Percentiles rank a stretch among this genome's conserved stretches.
phyloP scores from a whole-genome alignment of 2,797 vertebrate species.

The Liparis tanakae region DNA sequence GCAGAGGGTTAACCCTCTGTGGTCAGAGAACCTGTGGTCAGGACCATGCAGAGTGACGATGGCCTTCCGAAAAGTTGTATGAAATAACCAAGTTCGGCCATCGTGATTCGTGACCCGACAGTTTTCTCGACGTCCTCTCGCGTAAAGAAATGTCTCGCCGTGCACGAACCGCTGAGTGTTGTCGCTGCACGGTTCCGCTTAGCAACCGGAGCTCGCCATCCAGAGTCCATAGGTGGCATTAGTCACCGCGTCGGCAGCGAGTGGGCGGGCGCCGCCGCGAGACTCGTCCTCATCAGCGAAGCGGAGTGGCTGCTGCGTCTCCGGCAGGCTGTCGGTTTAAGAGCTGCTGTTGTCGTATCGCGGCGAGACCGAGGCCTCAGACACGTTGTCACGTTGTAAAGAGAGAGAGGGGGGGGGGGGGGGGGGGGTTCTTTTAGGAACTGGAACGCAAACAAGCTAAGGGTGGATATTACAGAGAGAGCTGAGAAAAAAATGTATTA shows the following conservation, averaged over 20 bases:
- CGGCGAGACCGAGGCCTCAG: no score
- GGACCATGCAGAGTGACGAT: not conserved
- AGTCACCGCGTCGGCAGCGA: conserved; percentile 68
- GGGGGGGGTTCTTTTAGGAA: no score
- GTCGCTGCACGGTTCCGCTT: conserved; percentile 40
- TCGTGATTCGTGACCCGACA: not conserved
- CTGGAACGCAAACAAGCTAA: conserved; percentile 15
- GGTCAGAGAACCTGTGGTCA: no score
- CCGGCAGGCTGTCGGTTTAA: conserved; percentile 32
- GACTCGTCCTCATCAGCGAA: conserved; percentile 43
- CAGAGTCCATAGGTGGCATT: conserved; percentile 75
- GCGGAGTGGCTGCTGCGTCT: conserved; percentile 35
- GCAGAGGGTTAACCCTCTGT: not conserved
- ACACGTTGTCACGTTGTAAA: no score
- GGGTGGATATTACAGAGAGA: not conserved
- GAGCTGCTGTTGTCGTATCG: conserved; percentile 33
- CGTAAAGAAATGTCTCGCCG: conserved; percentile 9
- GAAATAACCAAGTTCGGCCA: no score
- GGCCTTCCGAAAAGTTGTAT: not conserved
- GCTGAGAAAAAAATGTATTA: no score
- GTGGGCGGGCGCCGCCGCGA: conserved; percentile 58
- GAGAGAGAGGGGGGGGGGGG: no score
- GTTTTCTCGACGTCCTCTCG: conserved; percentile 15
- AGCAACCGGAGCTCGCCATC: conserved; percentile 59
- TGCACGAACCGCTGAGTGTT: conserved; percentile 23